Base-by-base conservation (phyloP, 2,888 invertebrate species). In the Himalopsyche tibetana region DNA sequence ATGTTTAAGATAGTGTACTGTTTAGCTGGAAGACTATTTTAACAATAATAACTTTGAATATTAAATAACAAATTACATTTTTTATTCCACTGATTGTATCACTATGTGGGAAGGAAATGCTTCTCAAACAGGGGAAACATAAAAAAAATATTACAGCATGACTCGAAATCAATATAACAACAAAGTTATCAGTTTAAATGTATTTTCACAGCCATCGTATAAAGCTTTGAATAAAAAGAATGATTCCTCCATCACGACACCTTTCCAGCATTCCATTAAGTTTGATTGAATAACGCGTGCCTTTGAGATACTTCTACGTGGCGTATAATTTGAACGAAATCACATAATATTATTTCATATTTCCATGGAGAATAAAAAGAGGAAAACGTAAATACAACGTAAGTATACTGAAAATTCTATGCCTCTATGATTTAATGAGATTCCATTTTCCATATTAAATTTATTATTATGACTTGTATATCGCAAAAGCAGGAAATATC, bases 261-360 rank as follows among this genome's bases (percentile, higher is more conserved):
- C 80, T 80, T 80, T 80, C 5, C 80, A 63, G 80, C 40, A 36
- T 15, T 19, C 40, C 80, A 51, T 28, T 45, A 81, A n/a, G 6
- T 28, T 63, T 63, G 63, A 63, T 63, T 63, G 81, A 42, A 51
- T 45, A 28, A 51, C 81, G 81, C n/a, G 9, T 8, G 17, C 81
- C 81, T 81, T 81, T 81, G 81, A 81, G 81, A 81, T 15, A 51
- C 8, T 45, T 19, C 28, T 81, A 81, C 81, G 51, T 51, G 81
- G 81, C 81, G 81, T 28, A 81, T 81, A 81, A 81, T 81, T 81
- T 81, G 81, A 51, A 81, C 45, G 42, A 81, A 81, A 42, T 81
- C 81, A 81, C 51, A 81, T 51, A 81, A 42, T 81, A 80, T 80
- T 80, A 80, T 40, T 80, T 80, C 40, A 42, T 36, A 80, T 80